Conservation (phyloP, 2,113 vertebrate species). For the Myxocyprinus asiaticus region DNA sequence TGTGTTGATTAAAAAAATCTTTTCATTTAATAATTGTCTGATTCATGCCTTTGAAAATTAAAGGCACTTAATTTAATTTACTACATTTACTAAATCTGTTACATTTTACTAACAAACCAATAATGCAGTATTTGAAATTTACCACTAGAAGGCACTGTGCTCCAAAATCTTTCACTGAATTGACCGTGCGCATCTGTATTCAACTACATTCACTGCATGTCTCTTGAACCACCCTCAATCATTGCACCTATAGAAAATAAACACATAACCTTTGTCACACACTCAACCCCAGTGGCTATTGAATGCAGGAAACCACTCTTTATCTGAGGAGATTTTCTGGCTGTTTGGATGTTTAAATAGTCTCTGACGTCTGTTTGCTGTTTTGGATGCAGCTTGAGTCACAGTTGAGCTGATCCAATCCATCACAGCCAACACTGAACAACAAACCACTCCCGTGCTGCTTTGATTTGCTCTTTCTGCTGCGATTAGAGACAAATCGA, state of each 20-base stretch:
- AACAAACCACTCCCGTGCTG: background rate
- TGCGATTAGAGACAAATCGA: constrained; percentile 8
- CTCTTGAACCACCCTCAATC: background rate
- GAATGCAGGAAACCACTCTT: constrained; percentile 9
- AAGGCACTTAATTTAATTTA: too few species aligned
- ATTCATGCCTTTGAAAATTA: background rate
- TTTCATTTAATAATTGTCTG: background rate
- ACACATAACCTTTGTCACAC: background rate
- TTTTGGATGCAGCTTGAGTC: constrained; percentile 26
- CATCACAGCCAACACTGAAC: constrained; percentile 31
- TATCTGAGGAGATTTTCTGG: background rate
- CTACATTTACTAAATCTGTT: too few species aligned
- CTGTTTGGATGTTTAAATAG: background rate
- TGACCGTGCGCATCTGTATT: background rate
- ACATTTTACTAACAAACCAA: background rate
- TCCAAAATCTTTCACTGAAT: background rate
- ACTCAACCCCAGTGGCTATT: background rate
- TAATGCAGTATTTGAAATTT: constrained; percentile 3
- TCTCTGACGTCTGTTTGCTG: constrained; percentile 4
- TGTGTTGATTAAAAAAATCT: constrained; percentile 35
- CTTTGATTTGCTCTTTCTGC: background rate
- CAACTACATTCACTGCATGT: background rate
- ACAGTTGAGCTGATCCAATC: constrained; percentile 31
- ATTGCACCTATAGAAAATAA: background rate
- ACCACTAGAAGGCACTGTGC: constrained; percentile 49